These are phyloP conservation scores for Chironomus tentans DNA, from an alignment of 2,888 invertebrate genomes.

Conservation along the genomic window DNA sequence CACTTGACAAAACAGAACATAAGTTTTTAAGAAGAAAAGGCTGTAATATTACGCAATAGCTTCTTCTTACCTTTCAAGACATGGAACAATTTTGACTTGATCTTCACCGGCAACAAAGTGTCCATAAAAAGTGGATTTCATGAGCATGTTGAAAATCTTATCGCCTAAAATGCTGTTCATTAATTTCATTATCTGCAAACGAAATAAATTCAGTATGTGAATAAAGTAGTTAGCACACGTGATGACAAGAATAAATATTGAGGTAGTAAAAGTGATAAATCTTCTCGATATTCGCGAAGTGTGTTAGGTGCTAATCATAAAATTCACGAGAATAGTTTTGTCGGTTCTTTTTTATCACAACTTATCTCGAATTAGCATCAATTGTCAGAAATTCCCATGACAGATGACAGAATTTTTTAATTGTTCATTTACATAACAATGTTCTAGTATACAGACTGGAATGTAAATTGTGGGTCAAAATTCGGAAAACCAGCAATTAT, in stretches of 20 bases:
- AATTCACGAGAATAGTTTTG: no score
- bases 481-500: no score
- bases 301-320: no score
- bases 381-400: no score
- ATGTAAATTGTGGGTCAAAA: no score
- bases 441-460: no score
- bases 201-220: background rate
- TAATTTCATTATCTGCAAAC: slow-evolving; percentile 70
- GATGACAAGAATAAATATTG: background rate
- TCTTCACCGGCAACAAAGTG: slow-evolving; percentile 99
- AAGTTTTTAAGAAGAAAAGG: slow-evolving; percentile 23
- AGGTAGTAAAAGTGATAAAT: background rate
- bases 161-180: slow-evolving; percentile 68
- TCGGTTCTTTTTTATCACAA: no score
- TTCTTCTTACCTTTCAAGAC: slow-evolving; percentile 56
- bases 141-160: slow-evolving; percentile 66
- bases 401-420: no score
- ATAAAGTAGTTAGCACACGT: background rate
- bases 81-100: slow-evolving; percentile 75
- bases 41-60: slow-evolving; percentile 33
- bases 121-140: slow-evolving; percentile 96
- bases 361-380: no score
- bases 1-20: background rate
- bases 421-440: no score
- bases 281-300: no score